phyloP scores from a whole-genome alignment of 64 coral and sea anemone species.

The Montipora capricornis region DNA sequence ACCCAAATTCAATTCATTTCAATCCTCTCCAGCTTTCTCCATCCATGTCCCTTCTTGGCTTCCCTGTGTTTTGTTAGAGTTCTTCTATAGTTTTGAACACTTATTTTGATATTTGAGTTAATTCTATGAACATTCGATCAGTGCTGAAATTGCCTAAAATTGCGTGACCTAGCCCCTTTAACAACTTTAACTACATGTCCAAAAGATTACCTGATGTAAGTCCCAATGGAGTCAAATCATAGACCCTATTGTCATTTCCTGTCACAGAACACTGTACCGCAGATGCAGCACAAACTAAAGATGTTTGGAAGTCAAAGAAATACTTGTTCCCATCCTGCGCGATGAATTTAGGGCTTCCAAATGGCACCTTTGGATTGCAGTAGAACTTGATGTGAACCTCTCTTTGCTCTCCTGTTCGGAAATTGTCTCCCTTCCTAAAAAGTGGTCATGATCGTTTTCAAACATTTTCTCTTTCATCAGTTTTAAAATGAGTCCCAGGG shows the following conservation, averaged over 20 bases:
- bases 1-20: too few species aligned
- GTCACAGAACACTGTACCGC: conserved; percentile 78
- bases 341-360: conserved; percentile 73
- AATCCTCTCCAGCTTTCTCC: too few species aligned
- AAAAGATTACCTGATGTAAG: conserved; percentile 51
- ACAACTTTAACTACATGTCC: background rate
- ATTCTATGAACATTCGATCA: too few species aligned
- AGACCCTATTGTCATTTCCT: conserved; percentile 21
- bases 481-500: too few species aligned
- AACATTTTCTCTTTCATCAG: too few species aligned
- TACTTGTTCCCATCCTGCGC: conserved; percentile 66
- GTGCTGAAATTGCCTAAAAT: too few species aligned
- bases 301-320: conserved; percentile 88
- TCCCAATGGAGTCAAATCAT: conserved; percentile 85
- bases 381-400: conserved; percentile 79
- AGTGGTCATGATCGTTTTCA: too few species aligned
- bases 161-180: too few species aligned
- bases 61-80: too few species aligned
- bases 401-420: conserved; percentile 48
- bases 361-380: conserved; percentile 68
- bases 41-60: too few species aligned
- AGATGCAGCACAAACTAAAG: conserved; percentile 76
- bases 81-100: too few species aligned
- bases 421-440: conserved; percentile 70
- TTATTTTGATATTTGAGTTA: too few species aligned